A percentile compares a stretch with the other conserved stretches of the same genome.
Conservation (phyloP, 2,113 vertebrate genomes). For the Syngnathoides biaculeatus region DNA sequence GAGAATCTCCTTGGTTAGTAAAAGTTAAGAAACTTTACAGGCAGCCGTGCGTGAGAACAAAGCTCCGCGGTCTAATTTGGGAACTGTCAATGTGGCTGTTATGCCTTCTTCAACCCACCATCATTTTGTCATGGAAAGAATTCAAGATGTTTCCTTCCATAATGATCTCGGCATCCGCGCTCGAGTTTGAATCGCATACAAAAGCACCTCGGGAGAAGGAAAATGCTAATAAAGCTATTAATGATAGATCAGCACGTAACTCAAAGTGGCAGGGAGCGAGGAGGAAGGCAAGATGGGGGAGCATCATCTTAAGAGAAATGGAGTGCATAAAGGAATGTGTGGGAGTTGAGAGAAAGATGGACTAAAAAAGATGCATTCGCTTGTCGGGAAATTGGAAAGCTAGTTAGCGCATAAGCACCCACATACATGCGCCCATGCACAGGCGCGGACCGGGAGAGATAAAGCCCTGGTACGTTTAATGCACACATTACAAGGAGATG, state of each 20-base stretch:
- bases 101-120: constrained; percentile 24
- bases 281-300: constrained; percentile 31
- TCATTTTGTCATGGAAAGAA: constrained; percentile 31
- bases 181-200: constrained; percentile 34
- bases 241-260: constrained; percentile 54
- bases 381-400: constrained; percentile 11
- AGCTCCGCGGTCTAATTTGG: constrained; percentile 12
- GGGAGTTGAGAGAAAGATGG: constrained; percentile 38
- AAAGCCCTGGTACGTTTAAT: constrained; percentile 4
- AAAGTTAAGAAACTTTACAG: constrained; percentile 40
- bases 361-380: constrained; percentile 31
- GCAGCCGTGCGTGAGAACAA: constrained; percentile 29
- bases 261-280: constrained; percentile 44
- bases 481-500: constrained; percentile 9
- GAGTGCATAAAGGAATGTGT: constrained; percentile 18
- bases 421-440: neutral
- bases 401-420: constrained; percentile 29
- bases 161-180: constrained; percentile 29
- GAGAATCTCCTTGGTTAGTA: constrained; percentile 40
- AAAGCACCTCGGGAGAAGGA: constrained; percentile 38
- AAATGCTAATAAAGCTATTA: constrained; percentile 56
- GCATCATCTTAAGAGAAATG: constrained; percentile 15
- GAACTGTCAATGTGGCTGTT: constrained; percentile 23
- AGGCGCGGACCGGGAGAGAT: constrained; percentile 6
- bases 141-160: constrained; percentile 30